Base-by-base conservation (phyloP, 2,113 vertebrate species). In the Elephantulus edwardii region DNA sequence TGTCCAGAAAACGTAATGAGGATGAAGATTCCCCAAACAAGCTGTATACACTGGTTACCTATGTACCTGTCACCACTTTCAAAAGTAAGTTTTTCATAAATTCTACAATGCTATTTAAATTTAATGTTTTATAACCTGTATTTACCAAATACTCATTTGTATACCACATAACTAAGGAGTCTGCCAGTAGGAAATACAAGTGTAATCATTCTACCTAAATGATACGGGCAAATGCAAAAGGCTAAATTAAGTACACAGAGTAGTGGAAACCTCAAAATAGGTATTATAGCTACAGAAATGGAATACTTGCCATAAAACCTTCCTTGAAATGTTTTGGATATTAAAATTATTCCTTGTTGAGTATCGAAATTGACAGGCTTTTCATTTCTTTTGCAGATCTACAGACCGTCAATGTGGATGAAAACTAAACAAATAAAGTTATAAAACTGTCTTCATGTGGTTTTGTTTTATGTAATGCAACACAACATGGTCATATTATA, bases 1-100 rank as follows among this genome's bases (percentile, higher is more conserved):
- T 99, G 95, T 99, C 99, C 96, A 98, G 99, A 95, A 99, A 99
- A 91, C 98, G 99, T 52, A 99, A 99, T 0, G 99, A 99, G 94
- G 99, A 99, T n/a, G 99, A 99, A 95, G 99, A 99, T 87, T 99
- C 99, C 0, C 99, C 99, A n/a, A 99, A 99, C 97, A 99, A 99
- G 90, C 98, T 99, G 0, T 99, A 99, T 94, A 99, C 99, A 0
- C 96, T 99, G 97, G 98, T 99, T 71, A 99, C 99, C 58, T 99
- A 99, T 0, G 99, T 99, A 88, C 99, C 98, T 78, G 99, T 99
- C 94, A 99, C 98, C 86, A 98, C 99, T 11, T 99, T 98, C 98
- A 99, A 99, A 98, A 98, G 99, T 99, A 91, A 97, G 94, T 76
- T n/a, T 26, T 17, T 42, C 48, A 14, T 0, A 42, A n/a, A n/a